These are phyloP conservation scores for Calephelis perditalis DNA, from an alignment of 2,888 invertebrate species.

Conservation along the genomic window DNA sequence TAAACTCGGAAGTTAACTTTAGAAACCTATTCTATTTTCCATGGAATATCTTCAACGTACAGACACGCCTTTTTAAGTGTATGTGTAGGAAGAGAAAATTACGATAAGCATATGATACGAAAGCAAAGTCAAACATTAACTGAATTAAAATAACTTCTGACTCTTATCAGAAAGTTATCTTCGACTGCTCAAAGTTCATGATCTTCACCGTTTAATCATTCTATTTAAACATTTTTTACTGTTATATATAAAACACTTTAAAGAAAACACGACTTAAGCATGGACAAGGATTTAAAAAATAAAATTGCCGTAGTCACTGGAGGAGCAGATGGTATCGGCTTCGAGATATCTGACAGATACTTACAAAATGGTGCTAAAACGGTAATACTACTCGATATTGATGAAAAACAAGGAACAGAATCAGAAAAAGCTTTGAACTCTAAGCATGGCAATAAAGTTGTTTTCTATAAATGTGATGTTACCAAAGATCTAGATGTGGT, in stretches of 20 bases:
- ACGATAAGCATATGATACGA: too few species aligned
- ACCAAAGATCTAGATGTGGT: conserved; percentile 55
- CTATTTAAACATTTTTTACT: background rate
- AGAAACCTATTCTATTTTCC: too few species aligned
- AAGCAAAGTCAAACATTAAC: too few species aligned
- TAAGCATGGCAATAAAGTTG: conserved; percentile 58
- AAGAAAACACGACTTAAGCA: conserved; percentile 1
- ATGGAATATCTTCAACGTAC: too few species aligned
- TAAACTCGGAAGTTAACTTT: too few species aligned
- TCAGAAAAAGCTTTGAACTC: conserved; percentile 47
- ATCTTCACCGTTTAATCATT: background rate
- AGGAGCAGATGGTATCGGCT: conserved; percentile 65
- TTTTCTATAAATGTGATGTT: conserved; percentile 68
- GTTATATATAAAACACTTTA: background rate
- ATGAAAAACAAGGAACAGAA: conserved; percentile 39
- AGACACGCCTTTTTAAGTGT: too few species aligned
- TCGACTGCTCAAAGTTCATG: background rate
- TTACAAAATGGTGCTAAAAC: conserved; percentile 45
- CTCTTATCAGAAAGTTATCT: background rate
- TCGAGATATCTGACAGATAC: conserved; percentile 51
- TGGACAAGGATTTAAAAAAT: conserved; percentile 26
- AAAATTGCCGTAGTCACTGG: conserved; percentile 53
- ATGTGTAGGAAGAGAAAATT: too few species aligned
- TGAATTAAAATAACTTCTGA: background rate
- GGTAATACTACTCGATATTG: conserved; percentile 39